A percentile compares a stretch with the other conserved stretches of the same genome.
phyloP scores from a whole-genome alignment of 2,797 vertebrate species.

The Smutsia gigantea region DNA sequence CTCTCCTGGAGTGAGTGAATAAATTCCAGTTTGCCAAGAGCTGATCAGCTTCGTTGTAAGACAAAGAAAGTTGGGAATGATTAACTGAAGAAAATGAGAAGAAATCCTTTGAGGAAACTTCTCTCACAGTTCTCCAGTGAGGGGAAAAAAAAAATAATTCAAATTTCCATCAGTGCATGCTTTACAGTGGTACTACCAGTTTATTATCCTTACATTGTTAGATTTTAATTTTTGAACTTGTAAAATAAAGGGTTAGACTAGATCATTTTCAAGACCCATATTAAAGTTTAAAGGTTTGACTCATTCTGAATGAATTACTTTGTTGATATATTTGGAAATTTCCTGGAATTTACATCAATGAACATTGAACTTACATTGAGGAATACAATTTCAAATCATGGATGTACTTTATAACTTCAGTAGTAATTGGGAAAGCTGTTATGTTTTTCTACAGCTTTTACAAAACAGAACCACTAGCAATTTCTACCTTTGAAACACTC shows the following conservation, averaged over 20 bases:
- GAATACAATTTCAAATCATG: background rate
- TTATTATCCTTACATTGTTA: background rate
- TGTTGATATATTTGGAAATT: background rate
- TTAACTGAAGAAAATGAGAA: background rate
- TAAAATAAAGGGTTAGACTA: background rate
- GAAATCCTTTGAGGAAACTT: background rate
- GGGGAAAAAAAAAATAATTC: background rate
- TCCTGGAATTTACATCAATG: background rate
- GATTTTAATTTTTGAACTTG: background rate
- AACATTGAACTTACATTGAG: background rate
- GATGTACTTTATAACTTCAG: background rate
- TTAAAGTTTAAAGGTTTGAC: background rate
- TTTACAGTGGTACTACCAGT: background rate
- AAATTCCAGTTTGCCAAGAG: background rate
- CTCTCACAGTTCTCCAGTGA: background rate
- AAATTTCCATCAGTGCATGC: background rate
- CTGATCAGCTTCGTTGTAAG: background rate
- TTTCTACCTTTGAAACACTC: slow-evolving; percentile 14
- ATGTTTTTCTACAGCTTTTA: background rate
- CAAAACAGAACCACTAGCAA: background rate
- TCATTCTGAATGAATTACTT: background rate
- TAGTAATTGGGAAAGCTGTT: background rate
- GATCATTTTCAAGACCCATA: background rate
- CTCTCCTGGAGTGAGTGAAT: background rate
- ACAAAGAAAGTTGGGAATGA: background rate